Evolutionary conservation across 2,888 invertebrate species (phyloP), one percentile per base, ranked within the genome.

Genomic region (Teinopalpus imperialis): DNA sequence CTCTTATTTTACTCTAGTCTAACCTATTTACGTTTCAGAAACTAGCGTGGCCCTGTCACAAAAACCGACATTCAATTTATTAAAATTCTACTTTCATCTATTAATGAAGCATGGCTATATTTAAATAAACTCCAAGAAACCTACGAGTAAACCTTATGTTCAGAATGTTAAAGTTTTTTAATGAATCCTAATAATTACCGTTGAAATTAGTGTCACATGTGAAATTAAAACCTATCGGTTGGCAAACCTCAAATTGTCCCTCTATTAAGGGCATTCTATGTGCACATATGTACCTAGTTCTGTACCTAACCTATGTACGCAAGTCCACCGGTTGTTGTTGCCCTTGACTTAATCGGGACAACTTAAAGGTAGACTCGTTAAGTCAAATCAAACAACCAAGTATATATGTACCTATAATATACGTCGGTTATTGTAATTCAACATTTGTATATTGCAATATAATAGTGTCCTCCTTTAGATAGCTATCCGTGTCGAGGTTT

Each of bases 311-410:
- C 24, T 12, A 10, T 48, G 42, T 30, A 39, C 44, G 32, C 45
- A 47, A 43, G 43, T 42, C 45, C 48, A 57, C 53, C 32, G 20
- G 61, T 48, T n/a, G n/a, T n/a, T n/a, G n/a, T n/a, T 56, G 55
- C 58, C 61, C 61, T 61, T 61, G 61, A 48, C 34, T 43, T 14
- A 36, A 36, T 43, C 32, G 34, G 50, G 54, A 56, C 59, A 42
- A 48, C 53, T 55, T 53, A 49, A 51, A 54, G 47, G 13, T 48
- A 48, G 29, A 45, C 47, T 53, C 51, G 49, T 49, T 45, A 35
- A 48, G 48, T 18, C 53, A 53, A 55, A 48, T 30, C 36, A 39
- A 35, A 35, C 14, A 29, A 43, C 24, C 31, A 5, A 8, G 26
- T 9, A 32, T n/a, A n/a, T n/a, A 40, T 6, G 16, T 16, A 8